Evolutionary conservation across 2,888 invertebrate species (phyloP).

Genomic region (Aricia artaxerxes): DNA sequence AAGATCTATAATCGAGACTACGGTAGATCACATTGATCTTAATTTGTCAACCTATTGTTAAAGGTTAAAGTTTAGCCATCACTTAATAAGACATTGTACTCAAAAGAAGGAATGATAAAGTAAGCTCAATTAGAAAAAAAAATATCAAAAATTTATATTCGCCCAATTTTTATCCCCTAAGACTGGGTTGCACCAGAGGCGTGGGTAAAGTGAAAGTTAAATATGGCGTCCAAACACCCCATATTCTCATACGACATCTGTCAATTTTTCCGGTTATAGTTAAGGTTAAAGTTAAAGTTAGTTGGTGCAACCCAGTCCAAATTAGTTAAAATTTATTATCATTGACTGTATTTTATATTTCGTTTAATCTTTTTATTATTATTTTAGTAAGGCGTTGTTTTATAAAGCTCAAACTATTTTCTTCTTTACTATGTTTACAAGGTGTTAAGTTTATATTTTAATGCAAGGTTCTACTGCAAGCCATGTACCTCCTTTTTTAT

Average conservation of each 20-base stretch:
- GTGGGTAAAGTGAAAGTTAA: too few species aligned
- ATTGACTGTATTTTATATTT: neutral
- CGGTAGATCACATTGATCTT: constrained; percentile 18
- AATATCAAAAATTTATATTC: neutral
- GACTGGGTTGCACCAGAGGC: too few species aligned
- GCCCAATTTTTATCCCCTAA: neutral
- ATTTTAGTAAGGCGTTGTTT: neutral
- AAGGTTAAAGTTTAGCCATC: neutral
- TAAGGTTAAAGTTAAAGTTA: too few species aligned
- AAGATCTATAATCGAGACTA: neutral
- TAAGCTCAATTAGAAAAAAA: neutral
- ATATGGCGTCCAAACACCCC: too few species aligned
- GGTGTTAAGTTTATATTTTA: constrained; percentile 52
- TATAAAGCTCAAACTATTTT: constrained; percentile 1
- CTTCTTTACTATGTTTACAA: neutral
- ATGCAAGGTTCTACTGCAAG: constrained; percentile 60
- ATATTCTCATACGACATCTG: too few species aligned
- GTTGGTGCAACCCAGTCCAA: neutral
- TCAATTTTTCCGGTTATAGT: too few species aligned
- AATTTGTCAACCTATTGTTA: neutral
- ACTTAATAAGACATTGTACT: neutral
- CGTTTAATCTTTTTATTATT: neutral
- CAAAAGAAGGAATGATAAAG: neutral
- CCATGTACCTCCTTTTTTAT: constrained; percentile 65
- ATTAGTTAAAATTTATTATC: neutral